These are phyloP conservation scores for Diabrotica balteata DNA, from an alignment of 2,888 invertebrate species.

Conservation along the genomic window DNA sequence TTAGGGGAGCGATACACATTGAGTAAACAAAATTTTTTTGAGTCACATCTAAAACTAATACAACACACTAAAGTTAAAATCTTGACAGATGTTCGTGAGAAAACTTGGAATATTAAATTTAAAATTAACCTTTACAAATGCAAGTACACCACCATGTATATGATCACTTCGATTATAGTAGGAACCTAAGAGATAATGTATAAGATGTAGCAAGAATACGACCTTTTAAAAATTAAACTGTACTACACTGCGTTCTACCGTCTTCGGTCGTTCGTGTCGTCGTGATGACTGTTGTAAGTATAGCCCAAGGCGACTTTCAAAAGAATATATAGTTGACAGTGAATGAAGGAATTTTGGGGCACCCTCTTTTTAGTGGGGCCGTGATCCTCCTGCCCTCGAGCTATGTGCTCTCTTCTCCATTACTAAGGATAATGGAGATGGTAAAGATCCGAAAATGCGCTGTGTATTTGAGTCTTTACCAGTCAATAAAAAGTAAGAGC, in stretches of 20 bases:
- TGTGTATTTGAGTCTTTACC: slow-evolving; percentile 1
- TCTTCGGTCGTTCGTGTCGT: slow-evolving; percentile 6
- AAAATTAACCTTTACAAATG: too few relatives aligned
- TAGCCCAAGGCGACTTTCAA: slow-evolving; percentile 15
- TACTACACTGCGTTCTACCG: slow-evolving; percentile 1
- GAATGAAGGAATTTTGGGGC: slow-evolving; percentile 30
- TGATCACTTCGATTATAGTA: too few relatives aligned
- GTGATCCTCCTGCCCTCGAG: slow-evolving; percentile 28
- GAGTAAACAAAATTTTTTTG: too few relatives aligned
- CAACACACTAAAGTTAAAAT: too few relatives aligned
- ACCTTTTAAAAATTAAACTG: background rate
- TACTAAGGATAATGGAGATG: slow-evolving; percentile 31
- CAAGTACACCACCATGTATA: too few relatives aligned
- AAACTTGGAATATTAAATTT: too few relatives aligned
- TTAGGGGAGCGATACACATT: too few relatives aligned
- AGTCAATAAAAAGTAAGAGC: background rate
- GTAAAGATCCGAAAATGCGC: slow-evolving; percentile 23
- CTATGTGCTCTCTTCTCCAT: slow-evolving; percentile 32
- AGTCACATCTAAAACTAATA: too few relatives aligned
- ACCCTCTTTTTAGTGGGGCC: slow-evolving; percentile 31
- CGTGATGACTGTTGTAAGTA: slow-evolving; percentile 21
- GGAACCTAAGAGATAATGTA: too few relatives aligned
- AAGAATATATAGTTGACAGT: slow-evolving; percentile 31
- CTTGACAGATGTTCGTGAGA: too few relatives aligned
- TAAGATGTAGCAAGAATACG: too few relatives aligned